Evolutionary conservation across 2,113 vertebrate species (phyloP), one percentile per base, ranked within the genome.

Genomic region (Mungos mungo): DNA sequence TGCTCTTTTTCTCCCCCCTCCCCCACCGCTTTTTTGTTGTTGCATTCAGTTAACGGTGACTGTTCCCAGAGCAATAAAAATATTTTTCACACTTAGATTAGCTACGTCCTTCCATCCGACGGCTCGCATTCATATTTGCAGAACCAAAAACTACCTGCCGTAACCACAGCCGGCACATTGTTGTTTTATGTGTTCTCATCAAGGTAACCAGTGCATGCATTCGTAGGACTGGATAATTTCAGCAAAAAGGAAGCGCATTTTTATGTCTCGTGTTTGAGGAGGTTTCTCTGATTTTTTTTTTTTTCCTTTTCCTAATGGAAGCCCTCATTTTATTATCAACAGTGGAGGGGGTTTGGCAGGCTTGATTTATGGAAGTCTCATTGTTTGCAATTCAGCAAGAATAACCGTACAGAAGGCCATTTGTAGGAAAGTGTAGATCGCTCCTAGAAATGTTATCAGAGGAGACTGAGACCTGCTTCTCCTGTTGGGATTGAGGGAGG

Each of bases 71-170:
- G 98, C 98, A 97, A 97, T 99, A 96, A 98, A 99, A 99, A 99
- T 99, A 99, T 98, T 98, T 99, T 98, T 98, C 99, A 98, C 99
- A 98, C 99, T 99, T 99, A 99, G 98, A 98, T 98, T 95, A 98
- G 97, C 96, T 98, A 88, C 92, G 97, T 96, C 98, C 97, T 98
- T 97, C 89, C 90, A 96, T 97, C 96, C 97, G 87, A 96, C 97
- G 95, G 98, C 95, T 90, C 93, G 54, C 95, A 65, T 90, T 96
- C 95, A 50, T 92, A 80, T 97, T 90, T 93, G 47, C 60, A 47
- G 47, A 57, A 35, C 60, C 29, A 7, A 47, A 19, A 54, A 47
- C 3, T 31, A 12, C 90, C 95, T 93, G 93, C 25, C 54, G 74
- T 5, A 7, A 45, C 23, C 16, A 1, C 76, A 88, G 38, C 57